phyloP scores from a whole-genome alignment of 2,797 vertebrate species.

The Antrozous pallidus region DNA sequence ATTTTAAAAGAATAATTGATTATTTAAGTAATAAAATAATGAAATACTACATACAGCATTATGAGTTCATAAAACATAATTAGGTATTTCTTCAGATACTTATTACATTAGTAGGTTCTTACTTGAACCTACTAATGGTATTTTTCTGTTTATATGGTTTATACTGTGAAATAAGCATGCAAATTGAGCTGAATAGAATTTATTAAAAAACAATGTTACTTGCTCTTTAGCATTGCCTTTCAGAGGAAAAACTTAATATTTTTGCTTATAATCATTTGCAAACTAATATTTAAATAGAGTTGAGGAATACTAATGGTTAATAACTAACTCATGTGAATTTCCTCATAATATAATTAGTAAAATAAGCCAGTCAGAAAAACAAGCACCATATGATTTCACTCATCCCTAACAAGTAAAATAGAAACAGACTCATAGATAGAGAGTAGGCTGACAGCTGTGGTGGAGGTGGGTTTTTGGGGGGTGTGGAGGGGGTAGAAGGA shows the following conservation, averaged over 20 bases:
- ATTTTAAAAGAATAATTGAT: slow-evolving; percentile 58
- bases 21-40: slow-evolving; percentile 66
- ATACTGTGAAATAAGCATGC: slow-evolving; percentile 54
- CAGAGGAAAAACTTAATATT: not conserved
- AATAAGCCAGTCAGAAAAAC: not conserved
- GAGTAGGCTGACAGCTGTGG: not conserved
- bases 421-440: not conserved
- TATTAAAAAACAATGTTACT: slow-evolving; percentile 54
- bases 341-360: slow-evolving; percentile 29
- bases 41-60: slow-evolving; percentile 43
- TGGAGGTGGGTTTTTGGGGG: not conserved
- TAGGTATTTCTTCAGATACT: slow-evolving; percentile 67
- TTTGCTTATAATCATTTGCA: slow-evolving; percentile 52
- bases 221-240: slow-evolving; percentile 47
- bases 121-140: slow-evolving; percentile 51
- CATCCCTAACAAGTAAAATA: not conserved
- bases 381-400: not conserved
- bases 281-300: slow-evolving; percentile 53
- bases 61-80: slow-evolving; percentile 68
- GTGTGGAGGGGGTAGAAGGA: not conserved
- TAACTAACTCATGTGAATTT: slow-evolving; percentile 41
- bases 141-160: slow-evolving; percentile 60
- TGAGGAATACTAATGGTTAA: slow-evolving; percentile 24
- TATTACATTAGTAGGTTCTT: slow-evolving; percentile 62
- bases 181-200: slow-evolving; percentile 52